Base-by-base conservation (phyloP, 2,113 vertebrate species). In the Larimichthys crocea region DNA sequence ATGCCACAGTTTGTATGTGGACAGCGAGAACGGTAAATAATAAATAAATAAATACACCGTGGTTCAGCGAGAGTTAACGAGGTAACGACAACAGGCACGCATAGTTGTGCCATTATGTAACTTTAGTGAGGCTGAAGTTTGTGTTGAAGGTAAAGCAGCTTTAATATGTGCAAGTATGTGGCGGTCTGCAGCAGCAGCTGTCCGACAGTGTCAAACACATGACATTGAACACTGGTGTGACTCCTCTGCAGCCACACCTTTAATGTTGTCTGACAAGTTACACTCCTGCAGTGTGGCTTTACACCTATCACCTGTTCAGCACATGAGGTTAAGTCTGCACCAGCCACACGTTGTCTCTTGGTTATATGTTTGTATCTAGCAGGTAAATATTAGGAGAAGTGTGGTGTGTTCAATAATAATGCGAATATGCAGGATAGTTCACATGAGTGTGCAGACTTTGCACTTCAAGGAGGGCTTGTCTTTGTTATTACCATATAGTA, bases 1-100 rank as follows among this genome's bases (percentile, higher is more conserved):
- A 82, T 96, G 95, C 77, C 94, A 96, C 94, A 90, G 48, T 85
- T 65, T 96, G 57, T 96, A 96, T 74, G 86, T 94, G 42, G 94
- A 96, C 93, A 90, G 76, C 83, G 92, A 95, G 17, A 92, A 95
- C 92, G 95, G 95, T 95, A 95, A 95, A 92, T 65, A 73, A 62
- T 19, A 29, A 19, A 4, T 17, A 20, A 40, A 40, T 40, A 40
- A 40, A 2, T 35, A 35, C 8, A 35, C n/a, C n/a, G n/a, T 7
- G 35, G 8, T 40, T 40, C 7, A 40, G 9, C 35, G 35, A 40
- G 35, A 40, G 35, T 40, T 40, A 40, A 8, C 35, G 35, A 40
- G 35, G 35, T 40, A 40, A 40, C 8, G 35, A 40, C 35, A 56
- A 75, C 49, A 57, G 15, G 50, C 67, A 19, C 22, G 48, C 29